phyloP scores from a whole-genome alignment of 2,113 vertebrate species.

The Oryzias melastigma region DNA sequence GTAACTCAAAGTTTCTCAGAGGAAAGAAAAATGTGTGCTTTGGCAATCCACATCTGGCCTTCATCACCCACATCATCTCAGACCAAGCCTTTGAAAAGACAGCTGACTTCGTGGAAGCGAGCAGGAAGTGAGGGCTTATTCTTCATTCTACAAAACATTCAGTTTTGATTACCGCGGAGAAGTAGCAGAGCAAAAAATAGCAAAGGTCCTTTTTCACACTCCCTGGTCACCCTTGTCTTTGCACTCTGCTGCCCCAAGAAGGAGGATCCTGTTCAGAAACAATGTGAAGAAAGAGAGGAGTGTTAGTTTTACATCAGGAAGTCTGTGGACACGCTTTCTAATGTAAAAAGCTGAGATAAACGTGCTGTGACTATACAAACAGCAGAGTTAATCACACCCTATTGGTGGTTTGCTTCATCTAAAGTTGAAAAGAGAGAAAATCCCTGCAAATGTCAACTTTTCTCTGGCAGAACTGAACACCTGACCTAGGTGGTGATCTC shows the following conservation, averaged over 20 bases:
- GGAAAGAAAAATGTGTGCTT: constrained; percentile 36
- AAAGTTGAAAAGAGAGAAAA: not conserved
- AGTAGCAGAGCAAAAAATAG: constrained; percentile 31
- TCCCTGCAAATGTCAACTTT: constrained; percentile 13
- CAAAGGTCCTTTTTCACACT: constrained; percentile 26
- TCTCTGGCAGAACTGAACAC: constrained; percentile 52
- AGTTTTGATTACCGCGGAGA: constrained; percentile 60
- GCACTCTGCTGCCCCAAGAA: not conserved
- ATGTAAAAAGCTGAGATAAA: constrained; percentile 2
- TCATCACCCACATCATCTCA: constrained; percentile 64
- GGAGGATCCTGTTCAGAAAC: not conserved
- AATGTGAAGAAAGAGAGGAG: constrained; percentile 2
- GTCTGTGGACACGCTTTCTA: not conserved
- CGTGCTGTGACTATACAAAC: not conserved
- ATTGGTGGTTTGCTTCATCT: not conserved
- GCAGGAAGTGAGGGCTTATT: constrained; percentile 69
- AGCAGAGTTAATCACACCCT: not conserved
- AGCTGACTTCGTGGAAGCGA: constrained; percentile 62
- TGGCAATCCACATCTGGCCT: constrained; percentile 64
- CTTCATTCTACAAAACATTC: constrained; percentile 61
- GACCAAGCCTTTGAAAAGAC: constrained; percentile 58
- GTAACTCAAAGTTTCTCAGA: constrained; percentile 33
- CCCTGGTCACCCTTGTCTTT: constrained; percentile 15
- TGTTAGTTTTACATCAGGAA: not conserved
- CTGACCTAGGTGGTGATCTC: constrained; percentile 50